These are phyloP conservation scores for Aptenodytes patagonicus DNA, from an alignment of 2,113 vertebrate species.

Conservation along the genomic window DNA sequence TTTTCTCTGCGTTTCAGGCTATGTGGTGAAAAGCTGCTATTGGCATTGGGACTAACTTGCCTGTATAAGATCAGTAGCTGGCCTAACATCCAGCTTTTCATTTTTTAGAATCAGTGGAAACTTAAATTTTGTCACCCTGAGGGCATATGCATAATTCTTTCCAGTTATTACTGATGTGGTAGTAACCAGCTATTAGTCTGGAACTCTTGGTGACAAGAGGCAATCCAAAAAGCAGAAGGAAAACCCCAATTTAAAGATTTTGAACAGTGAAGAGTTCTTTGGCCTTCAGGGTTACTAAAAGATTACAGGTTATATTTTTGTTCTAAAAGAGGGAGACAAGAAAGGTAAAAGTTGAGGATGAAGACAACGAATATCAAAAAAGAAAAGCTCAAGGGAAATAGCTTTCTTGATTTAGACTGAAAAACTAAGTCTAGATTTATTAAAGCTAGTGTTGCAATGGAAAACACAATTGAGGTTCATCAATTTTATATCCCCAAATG, in stretches of 20 bases:
- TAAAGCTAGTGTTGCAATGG: not conserved
- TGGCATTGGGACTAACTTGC: not conserved
- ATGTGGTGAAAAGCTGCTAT: not conserved
- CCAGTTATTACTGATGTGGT: not conserved
- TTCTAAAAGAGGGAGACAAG: not conserved
- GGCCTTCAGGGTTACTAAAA: not conserved
- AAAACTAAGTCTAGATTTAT: not conserved
- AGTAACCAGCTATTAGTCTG: not conserved
- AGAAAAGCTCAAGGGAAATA: not conserved
- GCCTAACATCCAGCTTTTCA: not conserved
- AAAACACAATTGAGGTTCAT: not conserved
- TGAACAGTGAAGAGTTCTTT: not conserved
- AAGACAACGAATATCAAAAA: not conserved
- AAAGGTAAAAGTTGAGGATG: not conserved
- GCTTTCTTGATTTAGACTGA: constrained; percentile 3
- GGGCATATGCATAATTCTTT: not conserved
- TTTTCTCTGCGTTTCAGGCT: not conserved
- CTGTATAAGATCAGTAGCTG: not conserved
- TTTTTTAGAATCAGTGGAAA: not conserved
- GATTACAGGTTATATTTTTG: not conserved
- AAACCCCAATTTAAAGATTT: not conserved
- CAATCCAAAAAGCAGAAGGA: not conserved
- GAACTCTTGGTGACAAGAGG: not conserved
- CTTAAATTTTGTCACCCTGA: not conserved
- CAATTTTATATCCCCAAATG: not conserved